phyloP scores from a whole-genome alignment of 2,888 invertebrate genomes.

The Orthosia gracilis region DNA sequence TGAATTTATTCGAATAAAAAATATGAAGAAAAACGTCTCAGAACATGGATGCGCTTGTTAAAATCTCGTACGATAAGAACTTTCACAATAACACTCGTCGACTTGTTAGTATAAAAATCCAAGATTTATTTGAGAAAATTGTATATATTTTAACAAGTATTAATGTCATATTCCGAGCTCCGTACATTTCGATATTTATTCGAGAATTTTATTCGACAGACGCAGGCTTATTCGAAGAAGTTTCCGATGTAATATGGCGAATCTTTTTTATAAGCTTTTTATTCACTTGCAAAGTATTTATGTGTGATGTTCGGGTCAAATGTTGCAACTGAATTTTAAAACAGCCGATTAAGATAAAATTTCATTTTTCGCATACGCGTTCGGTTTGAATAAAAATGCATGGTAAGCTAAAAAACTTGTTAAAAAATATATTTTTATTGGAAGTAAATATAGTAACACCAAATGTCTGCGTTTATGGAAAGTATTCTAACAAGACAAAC shows the following conservation, averaged over 20 bases:
- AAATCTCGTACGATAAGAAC: constrained; percentile 23
- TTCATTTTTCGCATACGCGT: too few species aligned
- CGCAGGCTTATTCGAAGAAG: background rate
- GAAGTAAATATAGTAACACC: too few species aligned
- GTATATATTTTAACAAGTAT: constrained; percentile 13
- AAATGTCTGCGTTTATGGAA: too few species aligned
- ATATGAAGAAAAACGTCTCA: background rate
- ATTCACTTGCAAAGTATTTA: too few species aligned
- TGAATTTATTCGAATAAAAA: constrained; percentile 1
- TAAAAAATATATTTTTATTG: too few species aligned
- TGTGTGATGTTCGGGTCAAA: too few species aligned
- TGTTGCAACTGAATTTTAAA: too few species aligned
- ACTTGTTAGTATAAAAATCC: constrained; percentile 20
- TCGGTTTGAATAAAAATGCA: too few species aligned
- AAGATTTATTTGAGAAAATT: constrained; percentile 13
- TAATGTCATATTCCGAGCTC: background rate
- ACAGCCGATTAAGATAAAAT: too few species aligned
- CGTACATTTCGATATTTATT: background rate
- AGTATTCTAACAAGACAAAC: background rate
- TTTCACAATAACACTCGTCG: constrained; percentile 14
- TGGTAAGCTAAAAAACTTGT: too few species aligned
- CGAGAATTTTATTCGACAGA: background rate
- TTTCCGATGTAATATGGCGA: background rate
- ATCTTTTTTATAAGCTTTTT: background rate
- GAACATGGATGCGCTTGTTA: constrained; percentile 23